Evolutionary conservation across 2,113 vertebrate species (phyloP), one percentile per base, ranked within the genome.

Genomic region (Phalacrocorax aristotelis): DNA sequence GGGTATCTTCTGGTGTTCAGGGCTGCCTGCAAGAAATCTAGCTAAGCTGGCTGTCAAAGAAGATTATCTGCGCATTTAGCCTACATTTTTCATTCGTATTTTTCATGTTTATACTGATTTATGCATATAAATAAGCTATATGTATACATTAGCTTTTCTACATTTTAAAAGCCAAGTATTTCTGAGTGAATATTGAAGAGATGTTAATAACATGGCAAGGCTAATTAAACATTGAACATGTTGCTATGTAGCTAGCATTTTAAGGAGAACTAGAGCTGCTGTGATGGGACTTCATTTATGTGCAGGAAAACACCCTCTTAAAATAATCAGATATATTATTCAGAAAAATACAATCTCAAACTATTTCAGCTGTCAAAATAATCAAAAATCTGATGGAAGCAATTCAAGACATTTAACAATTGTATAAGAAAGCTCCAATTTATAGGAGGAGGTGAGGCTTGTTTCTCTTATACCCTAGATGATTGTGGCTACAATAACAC

Each of bases 171-270:
- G 91, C 36, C 77, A 78, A 87, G 66, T 54, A 78, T 66, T 85
- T 89, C 70, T 83, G 46, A 85, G 51, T 88, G 90, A 95, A 95
- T 90, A 94, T 93, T 93, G 96, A 97, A 94, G 61, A 78, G 76
- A 94, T 95, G 83, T 30, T 91, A 95, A 95, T 92, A 77, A 51
- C 74, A 74, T 27, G 34, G 72, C 91, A 88, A 61, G 75, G 78
- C 58, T 97, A 96, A 96, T 97, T 95, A 94, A 93, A 90, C 91
- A 93, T 82, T 87, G 83, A 95, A 55, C 22, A 66, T n/a, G 61
- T 42, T 87, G 81, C 84, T 94, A 44, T 48, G 80, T 87, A 94
- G 89, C 84, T 83, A 66, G 90, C 88, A 92, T 96, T 96, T 95
- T 93, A 92, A 95, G 83, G 21, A 83, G 60, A 93, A 58, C 61